Conservation (phyloP, 2,888 invertebrate species). For the Rutpela maculata region DNA sequence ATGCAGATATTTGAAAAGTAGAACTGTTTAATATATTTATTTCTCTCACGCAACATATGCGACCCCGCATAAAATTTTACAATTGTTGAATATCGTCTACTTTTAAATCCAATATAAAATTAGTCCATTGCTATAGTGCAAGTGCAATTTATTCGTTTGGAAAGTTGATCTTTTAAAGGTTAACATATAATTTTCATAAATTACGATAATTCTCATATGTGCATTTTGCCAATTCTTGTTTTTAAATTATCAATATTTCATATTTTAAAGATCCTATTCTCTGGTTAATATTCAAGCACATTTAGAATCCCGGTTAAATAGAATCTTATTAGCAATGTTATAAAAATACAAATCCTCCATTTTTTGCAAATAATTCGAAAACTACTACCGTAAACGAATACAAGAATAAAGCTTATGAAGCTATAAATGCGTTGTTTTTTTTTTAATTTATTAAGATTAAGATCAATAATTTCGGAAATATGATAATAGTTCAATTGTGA, state of each 20-base stretch:
- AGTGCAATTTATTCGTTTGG: slow-evolving; percentile 1
- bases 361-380: no score
- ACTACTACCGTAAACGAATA: no score
- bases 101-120: not conserved
- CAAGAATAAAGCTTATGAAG: no score
- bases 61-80: not conserved
- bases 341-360: no score
- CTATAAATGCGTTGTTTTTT: no score
- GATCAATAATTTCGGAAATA: no score
- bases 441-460: no score
- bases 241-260: not conserved
- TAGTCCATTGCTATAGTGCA: not conserved
- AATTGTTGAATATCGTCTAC: not conserved
- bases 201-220: not conserved
- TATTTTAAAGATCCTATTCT: no score
- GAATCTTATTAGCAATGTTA: no score
- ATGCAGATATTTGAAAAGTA: not conserved
- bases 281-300: no score
- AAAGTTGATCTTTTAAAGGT: not conserved
- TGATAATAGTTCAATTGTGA: no score
- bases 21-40: not conserved
- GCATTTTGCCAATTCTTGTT: not conserved
- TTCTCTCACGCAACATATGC: not conserved
- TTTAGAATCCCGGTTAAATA: no score
- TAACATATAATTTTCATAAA: not conserved